phyloP scores from a whole-genome alignment of 1,140 invertebrate genomes.

The Metopolophium dirhodum region DNA sequence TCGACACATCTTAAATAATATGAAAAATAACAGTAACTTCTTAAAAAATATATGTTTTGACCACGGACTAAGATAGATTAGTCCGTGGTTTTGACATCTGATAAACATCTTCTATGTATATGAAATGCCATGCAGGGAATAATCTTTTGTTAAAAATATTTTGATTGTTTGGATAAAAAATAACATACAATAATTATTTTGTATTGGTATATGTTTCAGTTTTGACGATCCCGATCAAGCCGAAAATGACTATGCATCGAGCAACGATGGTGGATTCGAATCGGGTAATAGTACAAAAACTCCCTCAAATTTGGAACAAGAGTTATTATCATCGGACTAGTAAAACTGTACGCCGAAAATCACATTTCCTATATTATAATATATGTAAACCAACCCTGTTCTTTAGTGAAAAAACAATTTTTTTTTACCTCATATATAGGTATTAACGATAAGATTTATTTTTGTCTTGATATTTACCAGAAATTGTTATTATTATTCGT shows the following conservation, averaged over 20 bases:
- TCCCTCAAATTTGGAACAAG: conserved; percentile 36
- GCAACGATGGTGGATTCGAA: conserved; percentile 51
- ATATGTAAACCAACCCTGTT: not conserved
- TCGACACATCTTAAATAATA: too few relatives aligned
- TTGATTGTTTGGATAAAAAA: not conserved
- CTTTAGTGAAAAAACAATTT: not conserved
- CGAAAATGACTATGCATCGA: conserved; percentile 42
- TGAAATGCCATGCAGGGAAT: not conserved
- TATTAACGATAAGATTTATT: not conserved
- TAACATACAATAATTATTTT: not conserved
- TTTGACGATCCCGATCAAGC: conserved; percentile 50
- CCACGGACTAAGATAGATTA: too few relatives aligned
- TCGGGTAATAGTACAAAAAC: conserved; percentile 39
- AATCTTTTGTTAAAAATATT: not conserved
- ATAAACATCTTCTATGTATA: not conserved
- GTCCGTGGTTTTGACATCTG: too few relatives aligned
- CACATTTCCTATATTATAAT: not conserved
- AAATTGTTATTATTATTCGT: not conserved
- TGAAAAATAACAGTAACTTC: too few relatives aligned
- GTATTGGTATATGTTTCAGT: not conserved
- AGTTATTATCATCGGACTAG: conserved; percentile 39
- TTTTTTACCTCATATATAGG: not conserved
- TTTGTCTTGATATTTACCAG: not conserved
- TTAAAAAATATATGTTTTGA: too few relatives aligned
- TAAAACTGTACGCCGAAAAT: not conserved